A percentile compares a stretch with the other conserved stretches of the same genome.
Evolutionary conservation across 2,113 vertebrate species (phyloP).

Genomic region (Sinocyclocheilus rhinocerous): DNA sequence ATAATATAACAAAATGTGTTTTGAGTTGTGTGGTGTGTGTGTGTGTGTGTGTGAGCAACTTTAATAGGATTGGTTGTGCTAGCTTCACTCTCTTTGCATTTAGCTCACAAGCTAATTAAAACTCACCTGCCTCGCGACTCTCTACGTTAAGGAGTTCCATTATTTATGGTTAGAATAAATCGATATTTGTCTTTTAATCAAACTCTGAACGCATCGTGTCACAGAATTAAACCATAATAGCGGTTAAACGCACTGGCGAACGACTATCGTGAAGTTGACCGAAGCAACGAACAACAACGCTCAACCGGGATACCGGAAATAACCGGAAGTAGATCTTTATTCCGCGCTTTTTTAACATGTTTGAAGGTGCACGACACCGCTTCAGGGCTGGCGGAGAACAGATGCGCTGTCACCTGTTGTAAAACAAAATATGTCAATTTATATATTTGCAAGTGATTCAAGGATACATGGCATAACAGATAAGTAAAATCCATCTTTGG

Average conservation of each 20-base stretch:
- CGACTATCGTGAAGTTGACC: slow-evolving; percentile 42
- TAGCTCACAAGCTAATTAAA: slow-evolving; percentile 28
- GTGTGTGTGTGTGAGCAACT: not conserved
- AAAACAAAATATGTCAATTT: not conserved
- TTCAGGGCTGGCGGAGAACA: slow-evolving; percentile 35
- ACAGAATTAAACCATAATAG: not conserved
- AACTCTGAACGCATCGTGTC: not conserved
- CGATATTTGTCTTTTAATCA: not conserved
- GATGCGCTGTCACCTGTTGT: not conserved
- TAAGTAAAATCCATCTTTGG: not conserved
- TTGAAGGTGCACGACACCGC: not conserved
- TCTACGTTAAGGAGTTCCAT: slow-evolving; percentile 39
- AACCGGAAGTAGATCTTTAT: not conserved
- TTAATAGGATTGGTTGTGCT: slow-evolving; percentile 37
- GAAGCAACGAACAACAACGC: slow-evolving; percentile 46
- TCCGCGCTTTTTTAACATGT: not conserved
- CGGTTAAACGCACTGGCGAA: not conserved
- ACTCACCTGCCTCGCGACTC: slow-evolving; percentile 41
- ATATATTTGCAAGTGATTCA: not conserved
- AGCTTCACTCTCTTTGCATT: slow-evolving; percentile 53
- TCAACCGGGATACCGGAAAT: slow-evolving; percentile 1
- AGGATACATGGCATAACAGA: not conserved
- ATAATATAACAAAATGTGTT: not conserved
- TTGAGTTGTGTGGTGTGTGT: not conserved
- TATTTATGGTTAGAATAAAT: not conserved